These are phyloP conservation scores for Sander lucioperca DNA, from an alignment of 2,113 vertebrate species.

Conservation along the genomic window DNA sequence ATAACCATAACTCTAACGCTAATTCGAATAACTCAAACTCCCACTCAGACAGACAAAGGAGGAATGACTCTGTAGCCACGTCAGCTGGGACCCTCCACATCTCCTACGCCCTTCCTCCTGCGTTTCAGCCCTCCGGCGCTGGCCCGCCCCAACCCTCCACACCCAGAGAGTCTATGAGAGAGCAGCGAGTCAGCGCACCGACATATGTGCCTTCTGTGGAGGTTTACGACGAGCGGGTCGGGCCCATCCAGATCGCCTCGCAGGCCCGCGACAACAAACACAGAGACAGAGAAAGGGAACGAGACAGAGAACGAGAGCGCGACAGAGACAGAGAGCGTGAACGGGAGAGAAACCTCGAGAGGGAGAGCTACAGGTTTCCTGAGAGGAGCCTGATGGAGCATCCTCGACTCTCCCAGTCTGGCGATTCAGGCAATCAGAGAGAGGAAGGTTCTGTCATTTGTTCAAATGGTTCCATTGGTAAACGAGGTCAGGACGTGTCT, in stretches of 20 bases:
- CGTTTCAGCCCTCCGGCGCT: conserved; percentile 76
- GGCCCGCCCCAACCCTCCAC: conserved; percentile 78
- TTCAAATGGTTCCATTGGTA: conserved; percentile 87
- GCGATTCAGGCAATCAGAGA: conserved; percentile 86
- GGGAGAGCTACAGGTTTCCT: conserved; percentile 73
- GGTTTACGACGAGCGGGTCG: conserved; percentile 92
- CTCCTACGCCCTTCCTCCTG: conserved; percentile 85
- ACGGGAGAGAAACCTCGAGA: conserved; percentile 83
- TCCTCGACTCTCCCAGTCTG: conserved; percentile 79
- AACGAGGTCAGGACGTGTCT: conserved; percentile 84
- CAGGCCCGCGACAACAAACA: conserved; percentile 91
- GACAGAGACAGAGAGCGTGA: conserved; percentile 63
- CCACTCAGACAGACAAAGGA: conserved; percentile 81
- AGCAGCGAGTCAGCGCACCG: conserved; percentile 94
- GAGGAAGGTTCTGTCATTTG: conserved; percentile 95
- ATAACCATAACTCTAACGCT: conserved; percentile 48
- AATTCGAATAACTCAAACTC: conserved; percentile 60
- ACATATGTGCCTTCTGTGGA: conserved; percentile 98
- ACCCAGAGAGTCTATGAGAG: conserved; percentile 88
- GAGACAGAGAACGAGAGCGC: conserved; percentile 59
- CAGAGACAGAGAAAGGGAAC: conserved; percentile 84
- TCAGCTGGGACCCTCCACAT: conserved; percentile 84
- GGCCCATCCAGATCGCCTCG: conserved; percentile 94
- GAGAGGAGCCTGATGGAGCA: conserved; percentile 83
- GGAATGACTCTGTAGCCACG: conserved; percentile 83